A percentile compares a stretch with the other conserved stretches of the same genome.
These are phyloP conservation scores for Drosophila busckii DNA, from an alignment of 1,140 invertebrate species.

Conservation along the genomic window DNA sequence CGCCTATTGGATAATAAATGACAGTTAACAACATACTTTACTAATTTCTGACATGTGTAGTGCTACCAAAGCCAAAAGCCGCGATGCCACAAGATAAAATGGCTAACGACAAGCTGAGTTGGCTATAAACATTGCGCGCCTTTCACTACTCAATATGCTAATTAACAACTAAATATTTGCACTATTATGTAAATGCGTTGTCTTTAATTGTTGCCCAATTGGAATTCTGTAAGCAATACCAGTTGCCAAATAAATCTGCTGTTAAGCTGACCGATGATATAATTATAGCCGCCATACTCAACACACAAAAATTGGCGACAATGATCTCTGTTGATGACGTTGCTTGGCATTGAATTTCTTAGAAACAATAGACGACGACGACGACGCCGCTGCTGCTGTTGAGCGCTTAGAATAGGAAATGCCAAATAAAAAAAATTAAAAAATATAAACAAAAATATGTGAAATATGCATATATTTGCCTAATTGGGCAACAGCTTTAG, in stretches of 20 bases:
- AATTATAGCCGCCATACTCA: constrained; percentile 52
- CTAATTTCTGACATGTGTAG: too few species aligned
- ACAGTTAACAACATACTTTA: too few species aligned
- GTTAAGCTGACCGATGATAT: constrained; percentile 60
- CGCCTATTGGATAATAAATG: too few species aligned
- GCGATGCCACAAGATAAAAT: background rate
- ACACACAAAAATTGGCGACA: constrained; percentile 39
- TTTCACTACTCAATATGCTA: constrained; percentile 37
- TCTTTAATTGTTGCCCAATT: too few species aligned
- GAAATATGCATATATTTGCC: constrained; percentile 51
- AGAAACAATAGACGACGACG: constrained; percentile 5
- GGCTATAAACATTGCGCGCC: constrained; percentile 4
- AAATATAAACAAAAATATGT: constrained; percentile 37
- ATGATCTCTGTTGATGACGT: constrained; percentile 62
- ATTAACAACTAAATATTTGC: constrained; percentile 53
- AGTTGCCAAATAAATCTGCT: constrained; percentile 32
- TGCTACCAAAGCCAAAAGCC: constrained; percentile 1
- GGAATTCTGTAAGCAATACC: constrained; percentile 42
- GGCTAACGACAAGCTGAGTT: constrained; percentile 9
- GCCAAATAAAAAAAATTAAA: constrained; percentile 37
- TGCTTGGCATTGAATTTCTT: constrained; percentile 39
- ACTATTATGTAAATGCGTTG: constrained; percentile 19
- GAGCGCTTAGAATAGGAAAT: too few species aligned
- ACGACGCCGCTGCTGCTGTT: too few species aligned
- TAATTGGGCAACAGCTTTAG: constrained; percentile 54